phyloP scores from a whole-genome alignment of 2,113 vertebrate species.

The Varanus komodoensis region DNA sequence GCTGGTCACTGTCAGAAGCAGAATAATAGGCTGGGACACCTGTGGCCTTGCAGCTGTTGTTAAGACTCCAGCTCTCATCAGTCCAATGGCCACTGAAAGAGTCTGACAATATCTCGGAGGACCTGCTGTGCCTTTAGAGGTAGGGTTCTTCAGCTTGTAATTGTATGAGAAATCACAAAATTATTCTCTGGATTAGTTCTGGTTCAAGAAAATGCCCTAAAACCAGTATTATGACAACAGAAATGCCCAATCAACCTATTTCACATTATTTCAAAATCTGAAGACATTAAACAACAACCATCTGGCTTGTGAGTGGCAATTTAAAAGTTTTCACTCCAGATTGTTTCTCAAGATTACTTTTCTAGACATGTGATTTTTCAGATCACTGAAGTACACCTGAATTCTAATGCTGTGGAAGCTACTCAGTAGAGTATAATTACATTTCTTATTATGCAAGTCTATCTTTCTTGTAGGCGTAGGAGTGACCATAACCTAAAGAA shows the following conservation, averaged over 20 bases:
- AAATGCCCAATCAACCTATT: slow-evolving; percentile 12
- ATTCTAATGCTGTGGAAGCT: not conserved
- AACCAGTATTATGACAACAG: not conserved
- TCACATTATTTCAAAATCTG: slow-evolving; percentile 7
- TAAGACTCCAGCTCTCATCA: no score
- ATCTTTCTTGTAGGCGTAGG: not conserved
- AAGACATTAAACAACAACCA: not conserved
- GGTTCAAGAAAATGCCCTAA: not conserved
- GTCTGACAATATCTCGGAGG: no score
- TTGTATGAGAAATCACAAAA: not conserved
- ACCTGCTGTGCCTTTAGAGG: not conserved
- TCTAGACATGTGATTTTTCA: not conserved
- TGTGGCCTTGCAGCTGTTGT: no score
- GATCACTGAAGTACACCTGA: not conserved
- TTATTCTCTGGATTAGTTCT: not conserved
- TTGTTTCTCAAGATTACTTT: not conserved
- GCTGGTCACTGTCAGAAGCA: not conserved
- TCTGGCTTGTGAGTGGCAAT: slow-evolving; percentile 2
- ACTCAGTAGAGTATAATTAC: not conserved
- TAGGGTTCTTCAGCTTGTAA: not conserved
- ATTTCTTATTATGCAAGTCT: not conserved
- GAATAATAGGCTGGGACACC: not conserved
- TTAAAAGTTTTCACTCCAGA: not conserved
- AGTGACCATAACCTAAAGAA: not conserved
- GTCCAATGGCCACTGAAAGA: no score